Conservation (phyloP, 37 sponge, comb jelly and placozoan species). For the Haliclona indistincta region DNA sequence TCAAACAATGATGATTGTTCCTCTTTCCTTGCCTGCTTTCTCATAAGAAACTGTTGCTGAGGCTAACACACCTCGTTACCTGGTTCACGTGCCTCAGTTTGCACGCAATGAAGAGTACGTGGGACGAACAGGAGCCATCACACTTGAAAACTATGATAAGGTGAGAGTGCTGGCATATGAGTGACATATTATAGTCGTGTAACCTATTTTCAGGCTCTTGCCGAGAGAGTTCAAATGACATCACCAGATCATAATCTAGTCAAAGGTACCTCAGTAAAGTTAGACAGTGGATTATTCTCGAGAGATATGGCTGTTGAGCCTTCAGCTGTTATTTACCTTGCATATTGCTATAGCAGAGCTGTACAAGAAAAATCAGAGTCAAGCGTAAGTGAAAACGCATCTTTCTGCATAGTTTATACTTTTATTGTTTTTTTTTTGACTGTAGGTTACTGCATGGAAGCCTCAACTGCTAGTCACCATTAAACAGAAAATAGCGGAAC, state of each 20-base stretch:
- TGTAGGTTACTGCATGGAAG: neutral
- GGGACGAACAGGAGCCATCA: constrained; percentile 4
- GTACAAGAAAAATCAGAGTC: neutral
- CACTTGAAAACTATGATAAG: constrained; percentile 20
- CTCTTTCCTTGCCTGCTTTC: neutral
- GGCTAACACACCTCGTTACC: neutral
- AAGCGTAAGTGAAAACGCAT: neutral
- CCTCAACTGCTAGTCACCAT: neutral
- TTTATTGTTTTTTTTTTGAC: neutral
- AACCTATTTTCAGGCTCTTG: constrained; percentile 18
- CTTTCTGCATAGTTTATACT: neutral
- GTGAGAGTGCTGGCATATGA: constrained; percentile 1
- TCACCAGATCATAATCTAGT: neutral
- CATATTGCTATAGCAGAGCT: constrained; percentile 42
- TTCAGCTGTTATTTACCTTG: constrained; percentile 36
- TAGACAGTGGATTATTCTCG: neutral
- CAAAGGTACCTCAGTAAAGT: neutral
- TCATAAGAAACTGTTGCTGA: neutral
- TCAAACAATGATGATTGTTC: neutral
- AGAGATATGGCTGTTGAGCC: constrained; percentile 27
- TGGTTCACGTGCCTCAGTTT: constrained; percentile 28
- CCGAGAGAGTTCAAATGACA: constrained; percentile 36
- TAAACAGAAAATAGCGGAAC: constrained; percentile 8
- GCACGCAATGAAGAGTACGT: neutral
- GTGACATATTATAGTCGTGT: neutral